Evolutionary conservation across 2,888 invertebrate genomes (phyloP).

Genomic region (Callyntrura sp.): DNA sequence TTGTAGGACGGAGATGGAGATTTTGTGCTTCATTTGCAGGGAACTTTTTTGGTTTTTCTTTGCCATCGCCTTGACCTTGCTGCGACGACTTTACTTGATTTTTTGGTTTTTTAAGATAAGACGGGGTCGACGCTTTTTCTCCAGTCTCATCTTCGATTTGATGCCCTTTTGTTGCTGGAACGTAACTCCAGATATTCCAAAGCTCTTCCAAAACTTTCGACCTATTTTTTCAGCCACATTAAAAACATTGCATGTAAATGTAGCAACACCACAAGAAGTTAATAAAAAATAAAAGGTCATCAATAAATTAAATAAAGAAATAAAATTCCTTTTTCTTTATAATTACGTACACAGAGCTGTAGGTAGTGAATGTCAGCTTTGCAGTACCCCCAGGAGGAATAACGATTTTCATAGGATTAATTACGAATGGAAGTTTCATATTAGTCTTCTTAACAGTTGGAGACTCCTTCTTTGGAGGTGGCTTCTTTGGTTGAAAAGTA

Average conservation of each 20-base stretch:
- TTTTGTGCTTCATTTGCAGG: constrained; percentile 25
- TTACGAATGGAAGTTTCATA: constrained; percentile 35
- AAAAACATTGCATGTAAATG: neutral
- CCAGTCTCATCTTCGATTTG: constrained; percentile 19
- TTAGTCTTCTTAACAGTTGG: too few species aligned
- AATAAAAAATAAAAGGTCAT: too few species aligned
- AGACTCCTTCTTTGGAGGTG: neutral
- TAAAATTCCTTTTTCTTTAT: too few species aligned
- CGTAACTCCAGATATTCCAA: constrained; percentile 68
- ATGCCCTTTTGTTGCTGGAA: constrained; percentile 54
- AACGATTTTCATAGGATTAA: constrained; percentile 39
- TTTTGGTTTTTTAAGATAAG: too few species aligned
- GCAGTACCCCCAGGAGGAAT: constrained; percentile 35
- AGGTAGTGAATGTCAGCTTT: constrained; percentile 51
- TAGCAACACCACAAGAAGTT: too few species aligned
- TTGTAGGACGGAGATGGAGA: constrained; percentile 49
- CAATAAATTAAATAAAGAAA: neutral
- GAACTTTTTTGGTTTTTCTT: constrained; percentile 21
- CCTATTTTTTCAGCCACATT: too few species aligned
- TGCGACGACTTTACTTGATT: too few species aligned
- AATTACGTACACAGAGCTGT: constrained; percentile 45
- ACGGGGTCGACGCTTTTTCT: neutral
- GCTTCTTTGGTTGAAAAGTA: neutral
- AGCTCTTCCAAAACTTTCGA: constrained; percentile 49
- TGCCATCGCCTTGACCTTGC: constrained; percentile 27